Conservation (phyloP, 2,797 vertebrate genomes). For the Antennarius maculatus region DNA sequence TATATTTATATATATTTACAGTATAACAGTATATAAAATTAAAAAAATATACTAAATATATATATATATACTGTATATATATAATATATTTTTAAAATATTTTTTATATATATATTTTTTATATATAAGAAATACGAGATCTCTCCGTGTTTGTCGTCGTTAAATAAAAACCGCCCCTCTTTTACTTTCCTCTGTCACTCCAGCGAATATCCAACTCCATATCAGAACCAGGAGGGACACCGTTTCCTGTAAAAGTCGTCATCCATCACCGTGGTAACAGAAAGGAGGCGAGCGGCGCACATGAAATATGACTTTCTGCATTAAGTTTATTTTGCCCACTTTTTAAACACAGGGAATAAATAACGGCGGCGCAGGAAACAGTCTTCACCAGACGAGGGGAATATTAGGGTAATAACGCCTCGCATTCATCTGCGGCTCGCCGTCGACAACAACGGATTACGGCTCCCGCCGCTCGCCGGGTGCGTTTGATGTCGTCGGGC, state of each 20-base stretch:
- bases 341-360: slow-evolving; percentile 36
- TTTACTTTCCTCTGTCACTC: slow-evolving; percentile 14
- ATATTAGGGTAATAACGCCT: slow-evolving; percentile 40
- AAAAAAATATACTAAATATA: no score
- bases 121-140: no score
- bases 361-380: slow-evolving; percentile 26
- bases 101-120: no score
- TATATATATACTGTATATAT: no score
- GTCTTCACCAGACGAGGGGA: slow-evolving; percentile 19
- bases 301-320: slow-evolving; percentile 40
- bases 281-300: not conserved
- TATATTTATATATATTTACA: no score
- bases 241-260: slow-evolving; percentile 40
- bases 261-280: slow-evolving; percentile 51
- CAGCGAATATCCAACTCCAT: slow-evolving; percentile 16
- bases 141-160: no score
- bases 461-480: slow-evolving; percentile 2
- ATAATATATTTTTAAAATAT: no score
- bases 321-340: slow-evolving; percentile 40
- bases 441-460: slow-evolving; percentile 31
- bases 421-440: slow-evolving; percentile 42
- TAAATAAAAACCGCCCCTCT: not conserved
- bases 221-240: slow-evolving; percentile 32
- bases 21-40: no score
- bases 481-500: slow-evolving; percentile 25